A percentile compares a stretch with the other conserved stretches of the same genome.
Evolutionary conservation across 2,113 vertebrate species (phyloP).

Genomic region (Coptodon bakossiorum): DNA sequence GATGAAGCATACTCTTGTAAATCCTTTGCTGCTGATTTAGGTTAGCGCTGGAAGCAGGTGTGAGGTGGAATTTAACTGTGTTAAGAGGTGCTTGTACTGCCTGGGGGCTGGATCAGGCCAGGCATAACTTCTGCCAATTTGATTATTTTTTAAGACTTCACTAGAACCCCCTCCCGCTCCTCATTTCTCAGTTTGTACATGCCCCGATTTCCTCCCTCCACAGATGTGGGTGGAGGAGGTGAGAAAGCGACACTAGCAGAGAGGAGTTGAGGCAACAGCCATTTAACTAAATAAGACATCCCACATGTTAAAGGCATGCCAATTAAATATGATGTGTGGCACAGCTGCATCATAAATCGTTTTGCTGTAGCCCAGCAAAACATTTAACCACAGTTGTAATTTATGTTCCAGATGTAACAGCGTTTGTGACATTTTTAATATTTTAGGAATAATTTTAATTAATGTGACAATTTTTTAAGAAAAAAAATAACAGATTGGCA

Average conservation of each 20-base stretch:
- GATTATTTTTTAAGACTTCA: not conserved
- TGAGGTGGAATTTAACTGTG: not conserved
- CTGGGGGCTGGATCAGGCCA: not conserved
- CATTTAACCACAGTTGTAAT: not conserved
- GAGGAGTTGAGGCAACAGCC: not conserved
- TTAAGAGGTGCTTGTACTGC: not conserved
- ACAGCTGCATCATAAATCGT: not conserved
- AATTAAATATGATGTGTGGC: not conserved
- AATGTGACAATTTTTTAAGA: not conserved
- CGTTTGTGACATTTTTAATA: not conserved
- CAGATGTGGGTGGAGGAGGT: not conserved
- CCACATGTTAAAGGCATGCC: not conserved
- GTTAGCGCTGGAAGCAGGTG: not conserved
- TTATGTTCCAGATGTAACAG: not conserved
- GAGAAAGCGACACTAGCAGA: not conserved
- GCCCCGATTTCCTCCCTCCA: not conserved
- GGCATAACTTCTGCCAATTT: not conserved
- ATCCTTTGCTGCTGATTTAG: not conserved
- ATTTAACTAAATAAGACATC: not conserved
- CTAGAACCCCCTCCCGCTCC: not conserved
- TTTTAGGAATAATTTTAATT: not conserved
- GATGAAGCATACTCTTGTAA: not conserved
- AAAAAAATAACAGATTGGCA: not conserved
- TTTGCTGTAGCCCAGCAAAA: not conserved
- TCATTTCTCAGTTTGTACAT: not conserved